Conservation (phyloP, 2,888 invertebrate genomes). For the Leptinotarsa peninsularis region DNA sequence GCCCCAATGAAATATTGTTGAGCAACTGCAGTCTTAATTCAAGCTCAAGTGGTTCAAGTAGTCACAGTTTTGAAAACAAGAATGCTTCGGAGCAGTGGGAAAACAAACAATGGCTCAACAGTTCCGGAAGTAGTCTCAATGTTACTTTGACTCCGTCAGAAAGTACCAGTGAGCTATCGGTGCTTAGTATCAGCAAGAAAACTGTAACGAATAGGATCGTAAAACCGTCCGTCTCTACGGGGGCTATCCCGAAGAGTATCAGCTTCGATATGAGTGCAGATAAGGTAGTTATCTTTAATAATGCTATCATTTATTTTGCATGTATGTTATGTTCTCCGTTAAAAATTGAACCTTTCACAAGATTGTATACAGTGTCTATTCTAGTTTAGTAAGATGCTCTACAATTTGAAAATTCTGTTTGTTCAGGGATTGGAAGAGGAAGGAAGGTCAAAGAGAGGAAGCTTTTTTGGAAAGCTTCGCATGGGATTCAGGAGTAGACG, state of each 20-base stretch:
- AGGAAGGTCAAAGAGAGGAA: conserved; percentile 73
- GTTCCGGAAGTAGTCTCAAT: conserved; percentile 62
- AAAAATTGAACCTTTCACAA: background rate
- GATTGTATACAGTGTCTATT: background rate
- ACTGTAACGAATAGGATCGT: conserved; percentile 44
- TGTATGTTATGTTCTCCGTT: too few relatives aligned
- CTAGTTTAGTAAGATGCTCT: too few relatives aligned
- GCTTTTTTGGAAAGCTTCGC: conserved; percentile 81
- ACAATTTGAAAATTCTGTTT: background rate
- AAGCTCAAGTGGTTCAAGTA: conserved; percentile 66
- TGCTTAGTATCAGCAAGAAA: conserved; percentile 54
- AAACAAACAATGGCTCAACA: conserved; percentile 61
- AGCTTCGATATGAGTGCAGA: conserved; percentile 92
- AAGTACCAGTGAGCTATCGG: conserved; percentile 60
- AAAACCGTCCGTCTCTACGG: conserved; percentile 75
- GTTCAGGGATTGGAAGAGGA: conserved; percentile 12
- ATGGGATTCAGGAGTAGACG: conserved; percentile 75
- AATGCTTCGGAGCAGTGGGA: conserved; percentile 57
- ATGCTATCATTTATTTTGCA: conserved; percentile 58
- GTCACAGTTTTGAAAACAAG: conserved; percentile 65
- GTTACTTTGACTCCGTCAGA: conserved; percentile 62
- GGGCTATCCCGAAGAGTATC: conserved; percentile 91
- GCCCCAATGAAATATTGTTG: conserved; percentile 65
- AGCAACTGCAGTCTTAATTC: conserved; percentile 72
- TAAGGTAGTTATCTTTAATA: conserved; percentile 79